Evolutionary conservation across 2,797 vertebrate genomes (phyloP), one percentile per base, ranked within the genome.

Genomic region (Halcyon smyrnensis): DNA sequence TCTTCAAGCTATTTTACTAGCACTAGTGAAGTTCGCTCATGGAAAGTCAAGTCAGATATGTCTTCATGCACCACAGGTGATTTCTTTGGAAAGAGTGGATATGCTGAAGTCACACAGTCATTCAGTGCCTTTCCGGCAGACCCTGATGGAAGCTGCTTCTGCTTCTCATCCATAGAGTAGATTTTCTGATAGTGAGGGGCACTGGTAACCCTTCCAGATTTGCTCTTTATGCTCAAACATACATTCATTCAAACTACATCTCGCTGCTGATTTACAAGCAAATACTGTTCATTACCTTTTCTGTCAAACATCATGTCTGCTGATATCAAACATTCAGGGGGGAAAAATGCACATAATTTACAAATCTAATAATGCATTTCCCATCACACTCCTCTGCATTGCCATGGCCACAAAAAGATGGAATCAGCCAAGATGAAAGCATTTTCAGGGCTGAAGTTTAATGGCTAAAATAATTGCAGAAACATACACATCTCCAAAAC

Each of bases 381-480:
- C 91, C 84, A 92, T 69, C 94, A 60, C 36, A 70, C 62, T 93
- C 75, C 62, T 87, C 88, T 85, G 84, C 88, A 95, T 83, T 62
- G 84, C 95, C 81, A 84, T 73, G 78, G 84, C 81, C 93, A 89
- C 81, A 36, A 27, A 56, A 57, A 91, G 92, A 96, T 53, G 46
- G 83, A 92, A 94, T 78, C 59, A 54, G 89, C 43, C 71, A 71
- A 96, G 96, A 96, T 96, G 90, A 95, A 95, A 93, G 87, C 92
- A 39, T 73, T 95, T 93, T 51, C 95, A 90, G 83, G 84, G 91
- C 50, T 90, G 34, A 85, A 85, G 89, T 57, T 91, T 82, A 97
- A 95, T 90, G 89, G 84, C 89, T 91, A 92, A 94, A 87, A 93
- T 92, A 96, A 97, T 81, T 90, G 90, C 86, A 94, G 87, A 90